These are phyloP conservation scores for Rhinichthys osculus DNA, from an alignment of 2,797 vertebrate species.

Conservation along the genomic window DNA sequence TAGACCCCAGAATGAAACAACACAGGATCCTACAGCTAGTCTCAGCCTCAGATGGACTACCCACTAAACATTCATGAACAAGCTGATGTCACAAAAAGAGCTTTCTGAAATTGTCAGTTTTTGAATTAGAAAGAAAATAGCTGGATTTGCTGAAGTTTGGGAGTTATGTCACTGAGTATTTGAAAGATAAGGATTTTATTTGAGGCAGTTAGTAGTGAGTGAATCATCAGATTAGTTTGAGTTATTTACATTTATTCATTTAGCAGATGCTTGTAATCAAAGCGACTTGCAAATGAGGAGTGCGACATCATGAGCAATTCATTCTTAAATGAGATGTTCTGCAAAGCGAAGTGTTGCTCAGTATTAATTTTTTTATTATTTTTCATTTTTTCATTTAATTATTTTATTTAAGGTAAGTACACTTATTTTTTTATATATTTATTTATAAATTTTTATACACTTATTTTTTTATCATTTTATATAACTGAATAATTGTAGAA, in stretches of 20 bases:
- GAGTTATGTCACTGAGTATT: neutral
- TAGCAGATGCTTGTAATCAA: conserved; percentile 11
- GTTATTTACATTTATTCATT: neutral
- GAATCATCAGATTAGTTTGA: neutral
- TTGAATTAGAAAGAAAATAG: neutral
- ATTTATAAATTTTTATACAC: no score
- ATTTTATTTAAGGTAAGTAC: neutral
- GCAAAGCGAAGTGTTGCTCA: no score
- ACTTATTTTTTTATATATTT: no score
- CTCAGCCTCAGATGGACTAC: neutral
- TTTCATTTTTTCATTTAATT: neutral
- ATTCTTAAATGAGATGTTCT: neutral
- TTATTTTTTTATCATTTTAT: neutral
- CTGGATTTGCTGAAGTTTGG: neutral
- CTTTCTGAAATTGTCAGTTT: neutral
- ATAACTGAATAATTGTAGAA: neutral
- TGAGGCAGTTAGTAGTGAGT: neutral
- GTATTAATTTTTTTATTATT: neutral
- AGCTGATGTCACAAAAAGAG: neutral
- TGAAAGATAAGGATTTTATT: neutral
- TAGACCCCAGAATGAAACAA: conserved; percentile 14
- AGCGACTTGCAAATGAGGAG: neutral
- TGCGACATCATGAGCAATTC: neutral
- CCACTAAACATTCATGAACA: neutral
- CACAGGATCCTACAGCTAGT: neutral